A percentile compares a stretch with the other conserved stretches of the same genome.
Conservation (phyloP, 2,797 vertebrate species). For the Brachyrhaphis roseni region DNA sequence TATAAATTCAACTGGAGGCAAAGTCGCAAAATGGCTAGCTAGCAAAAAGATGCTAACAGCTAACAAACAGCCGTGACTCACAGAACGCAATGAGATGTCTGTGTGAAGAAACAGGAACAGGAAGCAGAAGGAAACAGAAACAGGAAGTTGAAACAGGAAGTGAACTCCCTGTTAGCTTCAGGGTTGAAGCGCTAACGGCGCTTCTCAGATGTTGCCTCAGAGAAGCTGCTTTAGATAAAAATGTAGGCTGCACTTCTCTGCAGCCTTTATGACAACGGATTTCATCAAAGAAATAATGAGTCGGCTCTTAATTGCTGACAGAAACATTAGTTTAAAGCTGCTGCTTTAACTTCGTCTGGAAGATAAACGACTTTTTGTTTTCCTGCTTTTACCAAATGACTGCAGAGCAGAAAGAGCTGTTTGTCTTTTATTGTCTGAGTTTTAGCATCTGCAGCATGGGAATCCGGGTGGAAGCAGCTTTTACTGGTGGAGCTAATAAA, state of each 20-base stretch:
- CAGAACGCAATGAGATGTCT: too few relatives aligned
- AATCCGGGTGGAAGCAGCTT: neutral
- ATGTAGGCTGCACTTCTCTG: neutral
- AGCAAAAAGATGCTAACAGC: too few relatives aligned
- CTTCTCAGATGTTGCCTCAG: neutral
- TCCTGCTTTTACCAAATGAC: conserved; percentile 1
- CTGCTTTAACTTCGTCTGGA: neutral
- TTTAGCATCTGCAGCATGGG: neutral
- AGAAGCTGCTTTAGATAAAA: neutral
- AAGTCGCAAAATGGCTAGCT: too few relatives aligned
- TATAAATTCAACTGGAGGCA: too few relatives aligned
- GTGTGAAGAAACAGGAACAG: too few relatives aligned
- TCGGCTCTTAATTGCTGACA: neutral
- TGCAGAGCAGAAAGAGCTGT: neutral
- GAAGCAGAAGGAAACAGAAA: too few relatives aligned
- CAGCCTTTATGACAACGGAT: neutral
- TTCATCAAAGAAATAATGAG: neutral
- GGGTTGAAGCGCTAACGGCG: neutral
- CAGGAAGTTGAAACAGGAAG: too few relatives aligned
- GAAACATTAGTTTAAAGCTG: conserved; percentile 1
- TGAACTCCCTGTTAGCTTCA: neutral
- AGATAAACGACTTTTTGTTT: conserved; percentile 2
- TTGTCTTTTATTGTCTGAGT: neutral
- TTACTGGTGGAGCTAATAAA: neutral
- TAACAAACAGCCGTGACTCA: too few relatives aligned